Conservation (phyloP, 2,888 invertebrate species). For the Nomada goodeniana region DNA sequence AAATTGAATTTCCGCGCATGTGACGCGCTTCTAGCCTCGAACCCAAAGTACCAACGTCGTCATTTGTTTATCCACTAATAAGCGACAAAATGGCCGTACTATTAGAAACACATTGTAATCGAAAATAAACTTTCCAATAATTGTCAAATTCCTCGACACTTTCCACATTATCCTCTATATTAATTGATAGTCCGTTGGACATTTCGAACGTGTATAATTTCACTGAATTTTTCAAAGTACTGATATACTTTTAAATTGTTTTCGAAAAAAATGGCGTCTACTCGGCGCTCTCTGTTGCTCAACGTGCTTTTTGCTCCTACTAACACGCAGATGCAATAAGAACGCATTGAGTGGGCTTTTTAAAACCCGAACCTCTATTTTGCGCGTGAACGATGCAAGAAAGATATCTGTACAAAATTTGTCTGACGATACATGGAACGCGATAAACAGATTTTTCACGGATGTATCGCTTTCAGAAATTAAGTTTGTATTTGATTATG, state of each 20-base stretch:
- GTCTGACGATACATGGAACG: constrained; percentile 20
- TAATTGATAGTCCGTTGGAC: constrained; percentile 12
- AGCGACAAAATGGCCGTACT: constrained; percentile 79
- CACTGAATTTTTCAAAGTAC: background rate
- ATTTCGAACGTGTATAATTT: constrained; percentile 12
- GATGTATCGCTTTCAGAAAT: constrained; percentile 13
- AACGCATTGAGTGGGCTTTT: background rate
- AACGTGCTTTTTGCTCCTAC: constrained; percentile 28
- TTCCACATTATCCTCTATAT: background rate
- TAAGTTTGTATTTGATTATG: background rate
- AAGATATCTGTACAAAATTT: background rate
- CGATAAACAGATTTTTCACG: constrained; percentile 51
- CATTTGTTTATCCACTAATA: constrained; percentile 81
- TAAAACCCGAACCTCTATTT: constrained; percentile 2
- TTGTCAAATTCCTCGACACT: constrained; percentile 12
- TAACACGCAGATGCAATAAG: background rate
- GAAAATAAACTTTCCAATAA: constrained; percentile 59
- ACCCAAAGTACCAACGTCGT: constrained; percentile 73
- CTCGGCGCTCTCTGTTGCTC: constrained; percentile 22
- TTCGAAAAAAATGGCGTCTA: constrained; percentile 66
- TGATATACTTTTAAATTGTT: constrained; percentile 42
- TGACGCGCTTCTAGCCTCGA: constrained; percentile 72
- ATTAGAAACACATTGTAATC: constrained; percentile 54
- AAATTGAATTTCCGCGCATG: constrained; percentile 73
- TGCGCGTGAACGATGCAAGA: background rate